Evolutionary conservation across 2,113 vertebrate species (phyloP), one percentile per base, ranked within the genome.

Genomic region (Cinclus mexicanus): DNA sequence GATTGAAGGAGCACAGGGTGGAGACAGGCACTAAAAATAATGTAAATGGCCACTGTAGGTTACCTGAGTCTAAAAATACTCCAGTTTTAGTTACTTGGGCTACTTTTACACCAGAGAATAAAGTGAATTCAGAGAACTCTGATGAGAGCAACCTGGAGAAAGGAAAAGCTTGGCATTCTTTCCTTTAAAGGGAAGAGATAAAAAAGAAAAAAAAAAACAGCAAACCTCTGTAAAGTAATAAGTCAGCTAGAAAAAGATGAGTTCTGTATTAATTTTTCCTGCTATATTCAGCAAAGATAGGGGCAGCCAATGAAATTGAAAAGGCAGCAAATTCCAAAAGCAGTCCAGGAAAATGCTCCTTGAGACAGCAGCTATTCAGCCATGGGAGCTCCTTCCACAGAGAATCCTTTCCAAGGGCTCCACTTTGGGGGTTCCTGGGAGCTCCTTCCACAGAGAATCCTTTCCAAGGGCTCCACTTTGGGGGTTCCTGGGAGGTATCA

Each of bases 321-420:
- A 86, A 90, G 87, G 52, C 71, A 87, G 76, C 80, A 83, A 78
- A 81, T 95, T 88, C 79, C 57, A 81, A 67, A 70, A 77, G 64
- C 72, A 56, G n/a, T 70, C 41, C 60, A 78, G 79, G 71, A 89
- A 52, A 96, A 71, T 2, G 3, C 20, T 61, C 46, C 28, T 80
- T 76, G 71, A 88, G 55, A 25, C 57, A 64, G 37, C 44, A 5
- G 67, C 28, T 41, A 1, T 68, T 76, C 44, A 94, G 53, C 18
- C 55, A 41, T 5, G 0, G 3, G 68, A 59, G 42, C 59, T 47
- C 14, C 83, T 52, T 26, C 24, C 35, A 37, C 44, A 44, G 44
- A 18, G 18, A 44, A 44, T 18, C 44, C 44, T 16, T 44, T 44
- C 44, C 44, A 44, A 44, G 44, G 18, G 41, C 57, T 46, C 14